Base-by-base conservation (phyloP, 2,888 invertebrate species). In the Proisotoma minuta region DNA sequence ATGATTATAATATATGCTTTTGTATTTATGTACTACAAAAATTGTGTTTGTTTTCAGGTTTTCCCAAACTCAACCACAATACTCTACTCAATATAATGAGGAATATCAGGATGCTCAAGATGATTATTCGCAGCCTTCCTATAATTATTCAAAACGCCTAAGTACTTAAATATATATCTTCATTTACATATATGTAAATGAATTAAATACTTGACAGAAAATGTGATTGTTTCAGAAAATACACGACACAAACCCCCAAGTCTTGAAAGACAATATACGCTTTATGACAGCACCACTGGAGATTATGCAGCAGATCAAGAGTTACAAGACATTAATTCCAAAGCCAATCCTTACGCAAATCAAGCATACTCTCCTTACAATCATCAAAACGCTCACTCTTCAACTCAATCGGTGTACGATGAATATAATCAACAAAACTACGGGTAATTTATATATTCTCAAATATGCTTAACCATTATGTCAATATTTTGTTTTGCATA, bases 191-290 rank as follows among this genome's bases (percentile, higher is more conserved):
- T n/a, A n/a, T n/a, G n/a, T n/a, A n/a, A n/a, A n/a, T n/a, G n/a
- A 43, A n/a, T 43, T 43, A 43, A 43, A 20, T 43, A 43, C 5
- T 43, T 43, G 5, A 12, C 20, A 15, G 20, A 18, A 12, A 43
- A 43, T 12, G 5, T 43, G 20, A 43, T 12, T 5, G 43, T 43
- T 43, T 43, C 54, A 73, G 73, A 71, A 63, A 65, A 60, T 60
- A 62, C 61, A 62, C 62, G 73, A 50, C 60, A 71, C 47, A 63
- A 65, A 56, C 65, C 68, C 23, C 88, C 88, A 65, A 89, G 89
- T 78, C 80, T 90, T 75, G 90, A 89, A 78, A 82, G 89, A 75
- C 90, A 90, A 79, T 85, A 84, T 66, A 89, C 89, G 48, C 78
- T 89, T 74, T 89, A 88, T 75, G 88, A 88, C 76, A 89, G 89